Base-by-base conservation (phyloP, 2,113 vertebrate genomes). In the Micromys minutus region DNA sequence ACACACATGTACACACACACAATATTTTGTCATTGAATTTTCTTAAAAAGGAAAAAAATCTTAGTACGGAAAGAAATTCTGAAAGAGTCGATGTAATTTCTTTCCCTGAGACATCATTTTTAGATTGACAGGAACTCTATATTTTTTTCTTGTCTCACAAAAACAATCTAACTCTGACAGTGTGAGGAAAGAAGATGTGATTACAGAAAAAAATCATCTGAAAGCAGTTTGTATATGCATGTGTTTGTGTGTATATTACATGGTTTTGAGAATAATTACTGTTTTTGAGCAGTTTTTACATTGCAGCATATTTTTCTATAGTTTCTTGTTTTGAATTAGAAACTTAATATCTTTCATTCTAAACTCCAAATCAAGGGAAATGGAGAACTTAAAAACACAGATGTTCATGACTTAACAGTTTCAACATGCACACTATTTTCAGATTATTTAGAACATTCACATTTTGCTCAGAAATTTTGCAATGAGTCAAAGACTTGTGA, bases 351-450 rank as follows among this genome's bases (percentile, higher is more conserved):
- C 15, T 55, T 34, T 95, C 42, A 76, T 72, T 91, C 65, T 80
- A 90, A 93, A 96, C 75, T 88, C 13, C 42, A 96, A 92, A 90
- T 93, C 84, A 91, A 93, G 95, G 36, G 22, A 87, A 97, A 93
- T 77, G 76, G 39, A 45, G 42, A n/a, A 83, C n/a, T 74, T 86
- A 93, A 94, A 39, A 85, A 52, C 55, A 90, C 81, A 83, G 36
- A 96, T 77, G 83, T 94, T 96, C 79, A 89, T 75, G 77, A 22
- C 10, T 92, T 63, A 83, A 57, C 59, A 92, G 59, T 93, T 96
- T 95, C 76, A 96, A 89, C 29, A 88, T 76, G 59, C 5, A 88
- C 7, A 81, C 26, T 55, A 88, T 92, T 93, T 96, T 75, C 71
- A 95, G 34, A 74, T 39, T 87, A 89, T 69, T 95, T 95, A 83